Conservation (phyloP, 1,140 invertebrate genomes). For the Pseudomyrmex dendroicus region DNA sequence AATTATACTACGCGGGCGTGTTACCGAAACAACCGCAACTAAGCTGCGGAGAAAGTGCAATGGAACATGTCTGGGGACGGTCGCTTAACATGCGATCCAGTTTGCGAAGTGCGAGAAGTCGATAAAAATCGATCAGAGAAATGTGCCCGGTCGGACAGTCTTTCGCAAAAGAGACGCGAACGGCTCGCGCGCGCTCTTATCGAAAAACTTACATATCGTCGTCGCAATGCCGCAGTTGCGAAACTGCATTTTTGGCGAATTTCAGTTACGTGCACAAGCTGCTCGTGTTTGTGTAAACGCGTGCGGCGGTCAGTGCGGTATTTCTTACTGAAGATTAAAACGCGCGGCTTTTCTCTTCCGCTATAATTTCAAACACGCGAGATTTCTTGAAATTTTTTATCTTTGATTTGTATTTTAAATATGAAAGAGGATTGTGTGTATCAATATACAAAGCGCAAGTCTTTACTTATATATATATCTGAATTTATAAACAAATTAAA, state of each 20-base stretch:
- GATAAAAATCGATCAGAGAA: slow-evolving; percentile 54
- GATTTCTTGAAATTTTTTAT: neutral
- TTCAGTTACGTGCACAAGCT: slow-evolving; percentile 26
- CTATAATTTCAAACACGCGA: neutral
- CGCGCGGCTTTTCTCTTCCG: neutral
- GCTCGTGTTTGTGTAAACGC: neutral
- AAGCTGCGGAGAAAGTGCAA: slow-evolving; percentile 42
- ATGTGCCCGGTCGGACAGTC: slow-evolving; percentile 35
- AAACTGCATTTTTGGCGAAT: slow-evolving; percentile 41
- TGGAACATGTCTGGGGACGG: slow-evolving; percentile 27
- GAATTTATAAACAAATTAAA: neutral
- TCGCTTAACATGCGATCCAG: slow-evolving; percentile 51
- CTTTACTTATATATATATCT: neutral
- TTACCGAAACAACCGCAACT: slow-evolving; percentile 14
- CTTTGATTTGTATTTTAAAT: neutral
- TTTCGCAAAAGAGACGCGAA: slow-evolving; percentile 43
- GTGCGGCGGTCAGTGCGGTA: neutral
- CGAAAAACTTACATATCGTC: slow-evolving; percentile 48
- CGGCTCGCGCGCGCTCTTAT: slow-evolving; percentile 24
- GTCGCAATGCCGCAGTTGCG: slow-evolving; percentile 19
- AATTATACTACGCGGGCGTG: slow-evolving; percentile 5
- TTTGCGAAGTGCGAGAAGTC: slow-evolving; percentile 39
- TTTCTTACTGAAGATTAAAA: slow-evolving; percentile 7
- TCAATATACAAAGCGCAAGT: neutral
- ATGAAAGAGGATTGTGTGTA: neutral